Percentiles rank a stretch among this genome's conserved stretches.
phyloP scores from a whole-genome alignment of 2,797 vertebrate genomes.

The Tauraco hartlaubi region DNA sequence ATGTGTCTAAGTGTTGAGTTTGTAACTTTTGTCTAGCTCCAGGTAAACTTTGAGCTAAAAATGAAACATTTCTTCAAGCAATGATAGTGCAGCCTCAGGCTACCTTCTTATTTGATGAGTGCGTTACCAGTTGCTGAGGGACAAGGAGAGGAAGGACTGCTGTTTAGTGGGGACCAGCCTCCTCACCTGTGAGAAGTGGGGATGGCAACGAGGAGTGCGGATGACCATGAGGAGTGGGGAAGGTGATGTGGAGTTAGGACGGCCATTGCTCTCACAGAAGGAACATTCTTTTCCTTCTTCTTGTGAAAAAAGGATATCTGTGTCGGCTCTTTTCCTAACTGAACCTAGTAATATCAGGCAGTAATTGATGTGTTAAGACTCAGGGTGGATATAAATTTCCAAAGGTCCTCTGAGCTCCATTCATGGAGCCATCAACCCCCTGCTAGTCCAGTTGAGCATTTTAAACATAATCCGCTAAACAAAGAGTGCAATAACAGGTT shows the following conservation, averaged over 20 bases:
- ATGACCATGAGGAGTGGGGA: not conserved
- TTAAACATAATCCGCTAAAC: not conserved
- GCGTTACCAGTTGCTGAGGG: not conserved
- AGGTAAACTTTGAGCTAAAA: not conserved
- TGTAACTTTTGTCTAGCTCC: not conserved
- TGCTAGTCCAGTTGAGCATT: not conserved
- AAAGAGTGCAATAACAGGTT: not conserved
- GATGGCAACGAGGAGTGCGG: accelerated
- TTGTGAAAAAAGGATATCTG: not conserved
- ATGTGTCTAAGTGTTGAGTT: not conserved
- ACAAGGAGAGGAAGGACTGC: not conserved
- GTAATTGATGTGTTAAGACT: not conserved
- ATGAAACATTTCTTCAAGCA: not conserved
- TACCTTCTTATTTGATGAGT: not conserved
- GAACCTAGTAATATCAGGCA: not conserved
- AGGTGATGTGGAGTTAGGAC: accelerated
- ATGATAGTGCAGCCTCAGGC: not conserved
- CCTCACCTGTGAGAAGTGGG: not conserved
- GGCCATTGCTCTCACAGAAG: not conserved
- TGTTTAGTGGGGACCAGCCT: not conserved
- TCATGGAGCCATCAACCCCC: not conserved
- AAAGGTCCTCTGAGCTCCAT: not conserved
- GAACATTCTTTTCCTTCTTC: not conserved
- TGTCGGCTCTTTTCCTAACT: not conserved
- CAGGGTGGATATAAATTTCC: not conserved